Evolutionary conservation across 2,888 invertebrate species (phyloP).

Genomic region (Ophraella communa): DNA sequence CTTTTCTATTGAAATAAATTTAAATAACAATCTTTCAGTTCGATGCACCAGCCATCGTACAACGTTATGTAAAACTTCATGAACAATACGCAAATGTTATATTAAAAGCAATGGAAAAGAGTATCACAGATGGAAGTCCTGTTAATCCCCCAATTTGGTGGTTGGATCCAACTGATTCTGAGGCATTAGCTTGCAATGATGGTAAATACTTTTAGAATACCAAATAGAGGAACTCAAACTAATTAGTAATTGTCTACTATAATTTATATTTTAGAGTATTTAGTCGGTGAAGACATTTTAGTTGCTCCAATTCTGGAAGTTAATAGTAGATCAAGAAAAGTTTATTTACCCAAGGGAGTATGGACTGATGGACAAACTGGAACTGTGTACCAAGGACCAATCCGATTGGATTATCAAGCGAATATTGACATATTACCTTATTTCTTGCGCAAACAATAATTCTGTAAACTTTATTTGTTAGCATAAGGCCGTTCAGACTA

Average conservation of each 20-base stretch:
- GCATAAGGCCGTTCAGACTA: too few species aligned
- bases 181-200: conserved; percentile 66
- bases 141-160: conserved; percentile 88
- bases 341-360: conserved; percentile 77
- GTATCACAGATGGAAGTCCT: conserved; percentile 69
- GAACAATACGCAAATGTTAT: conserved; percentile 68
- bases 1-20: not conserved
- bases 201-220: conserved; percentile 59
- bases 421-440: conserved; percentile 73
- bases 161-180: conserved; percentile 72
- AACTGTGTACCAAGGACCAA: conserved; percentile 64
- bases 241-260: too few species aligned
- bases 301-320: conserved; percentile 78
- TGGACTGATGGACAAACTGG: conserved; percentile 72
- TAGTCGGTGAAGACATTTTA: conserved; percentile 78
- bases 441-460: conserved; percentile 61
- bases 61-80: conserved; percentile 71
- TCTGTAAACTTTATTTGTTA: too few species aligned
- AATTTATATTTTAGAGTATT: conserved; percentile 72
- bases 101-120: conserved; percentile 66
- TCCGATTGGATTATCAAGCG: conserved; percentile 71
- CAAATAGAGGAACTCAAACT: too few species aligned
- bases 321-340: conserved; percentile 67
- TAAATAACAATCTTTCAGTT: conserved; percentile 43
- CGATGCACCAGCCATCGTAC: conserved; percentile 69